Conservation (phyloP, 2,113 vertebrate species). For the Etheostoma cragini region DNA sequence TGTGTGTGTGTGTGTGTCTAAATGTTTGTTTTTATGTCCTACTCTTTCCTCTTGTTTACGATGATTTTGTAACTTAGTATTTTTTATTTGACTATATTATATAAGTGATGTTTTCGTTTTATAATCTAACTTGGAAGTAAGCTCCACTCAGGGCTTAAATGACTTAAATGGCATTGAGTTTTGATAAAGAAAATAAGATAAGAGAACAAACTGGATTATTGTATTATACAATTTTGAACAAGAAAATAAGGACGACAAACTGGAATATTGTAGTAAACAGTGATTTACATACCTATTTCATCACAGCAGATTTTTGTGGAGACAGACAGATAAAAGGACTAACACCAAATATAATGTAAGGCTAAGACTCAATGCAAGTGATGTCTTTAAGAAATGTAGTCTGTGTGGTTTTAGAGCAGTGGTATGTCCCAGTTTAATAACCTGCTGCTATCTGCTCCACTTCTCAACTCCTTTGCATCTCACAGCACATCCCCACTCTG, state of each 20-base stretch:
- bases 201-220: constrained; percentile 1
- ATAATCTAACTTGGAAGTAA: background rate
- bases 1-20: too few species aligned
- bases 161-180: background rate
- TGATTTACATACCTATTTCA: background rate
- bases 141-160: background rate
- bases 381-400: constrained; percentile 35
- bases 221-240: background rate
- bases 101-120: background rate
- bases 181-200: background rate
- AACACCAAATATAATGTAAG: background rate
- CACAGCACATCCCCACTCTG: constrained; percentile 30
- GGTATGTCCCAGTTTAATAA: constrained; percentile 64
- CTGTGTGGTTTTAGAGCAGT: constrained; percentile 20
- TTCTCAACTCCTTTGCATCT: constrained; percentile 59
- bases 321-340: background rate
- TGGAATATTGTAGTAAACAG: background rate
- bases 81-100: background rate
- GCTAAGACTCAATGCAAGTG: background rate
- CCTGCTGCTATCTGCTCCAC: constrained; percentile 70
- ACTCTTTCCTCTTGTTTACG: background rate
- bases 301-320: background rate
- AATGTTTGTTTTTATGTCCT: background rate
- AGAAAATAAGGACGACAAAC: background rate
- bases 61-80: background rate